Evolutionary conservation across 2,797 vertebrate genomes (phyloP).

Genomic region (Heterohyrax brucei): DNA sequence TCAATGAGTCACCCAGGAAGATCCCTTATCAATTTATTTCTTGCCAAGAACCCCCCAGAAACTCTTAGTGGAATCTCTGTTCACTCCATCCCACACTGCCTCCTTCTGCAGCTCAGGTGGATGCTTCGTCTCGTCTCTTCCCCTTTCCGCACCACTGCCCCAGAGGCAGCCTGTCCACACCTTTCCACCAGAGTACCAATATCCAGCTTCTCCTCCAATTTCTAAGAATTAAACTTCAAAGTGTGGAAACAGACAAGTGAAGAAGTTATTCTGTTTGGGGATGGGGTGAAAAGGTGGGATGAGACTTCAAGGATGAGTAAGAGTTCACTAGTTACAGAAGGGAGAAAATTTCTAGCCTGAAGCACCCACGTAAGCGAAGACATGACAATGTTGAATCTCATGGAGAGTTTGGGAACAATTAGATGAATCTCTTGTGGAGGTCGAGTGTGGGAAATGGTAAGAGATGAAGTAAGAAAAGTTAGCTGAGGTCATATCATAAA

Average conservation of each 20-base stretch:
- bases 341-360: not conserved
- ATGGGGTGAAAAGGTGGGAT: not conserved
- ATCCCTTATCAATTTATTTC: not conserved
- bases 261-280: not conserved
- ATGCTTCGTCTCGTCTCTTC: not conserved
- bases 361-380: not conserved
- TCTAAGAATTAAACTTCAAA: not conserved
- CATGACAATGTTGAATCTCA: not conserved
- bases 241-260: not conserved
- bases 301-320: not conserved
- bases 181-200: not conserved
- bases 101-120: not conserved
- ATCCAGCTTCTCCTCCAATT: not conserved
- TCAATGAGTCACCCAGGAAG: not conserved
- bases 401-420: not conserved
- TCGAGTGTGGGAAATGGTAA: not conserved
- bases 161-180: not conserved
- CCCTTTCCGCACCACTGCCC: not conserved
- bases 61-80: not conserved
- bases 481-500: constrained; percentile 59
- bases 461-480: constrained; percentile 40
- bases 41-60: not conserved
- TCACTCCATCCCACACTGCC: not conserved
- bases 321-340: not conserved
- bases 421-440: not conserved